phyloP scores from a whole-genome alignment of 2,113 vertebrate species.

The Lathamus discolor region DNA sequence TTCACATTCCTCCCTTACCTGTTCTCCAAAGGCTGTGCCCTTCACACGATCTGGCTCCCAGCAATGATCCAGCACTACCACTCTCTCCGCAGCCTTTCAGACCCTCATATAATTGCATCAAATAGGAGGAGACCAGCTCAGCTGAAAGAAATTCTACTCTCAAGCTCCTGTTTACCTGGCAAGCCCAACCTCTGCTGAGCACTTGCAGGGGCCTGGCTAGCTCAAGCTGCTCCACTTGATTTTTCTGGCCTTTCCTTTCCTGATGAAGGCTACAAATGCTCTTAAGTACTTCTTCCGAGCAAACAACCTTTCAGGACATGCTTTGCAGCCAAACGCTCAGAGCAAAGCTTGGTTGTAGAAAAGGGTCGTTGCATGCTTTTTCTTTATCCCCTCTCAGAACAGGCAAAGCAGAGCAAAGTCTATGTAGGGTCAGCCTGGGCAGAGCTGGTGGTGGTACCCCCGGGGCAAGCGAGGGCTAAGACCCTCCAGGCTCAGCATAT shows the following conservation, averaged over 20 bases:
- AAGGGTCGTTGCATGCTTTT: neutral
- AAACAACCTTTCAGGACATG: neutral
- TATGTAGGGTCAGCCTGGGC: neutral
- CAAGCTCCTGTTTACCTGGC: neutral
- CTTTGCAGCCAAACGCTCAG: neutral
- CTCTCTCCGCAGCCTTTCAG: neutral
- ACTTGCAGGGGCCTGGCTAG: neutral
- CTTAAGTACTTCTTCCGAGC: neutral
- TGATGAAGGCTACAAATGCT: neutral
- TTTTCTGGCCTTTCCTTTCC: neutral
- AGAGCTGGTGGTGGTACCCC: neutral
- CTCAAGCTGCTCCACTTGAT: neutral
- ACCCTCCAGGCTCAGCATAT: neutral
- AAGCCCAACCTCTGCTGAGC: neutral
- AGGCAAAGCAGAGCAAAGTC: neutral
- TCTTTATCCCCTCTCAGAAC: neutral
- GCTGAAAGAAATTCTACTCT: neutral
- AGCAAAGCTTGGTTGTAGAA: neutral
- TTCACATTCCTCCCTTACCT: neutral
- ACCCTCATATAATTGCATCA: neutral
- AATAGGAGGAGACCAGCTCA: neutral
- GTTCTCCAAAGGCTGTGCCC: neutral
- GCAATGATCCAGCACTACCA: rapidly evolving
- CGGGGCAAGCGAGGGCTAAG: rapidly evolving
- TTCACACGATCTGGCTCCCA: rapidly evolving